Percentiles rank a stretch among this genome's conserved stretches.
Conservation (phyloP, 1,140 invertebrate species). For the Drosophila tropicalis region DNA sequence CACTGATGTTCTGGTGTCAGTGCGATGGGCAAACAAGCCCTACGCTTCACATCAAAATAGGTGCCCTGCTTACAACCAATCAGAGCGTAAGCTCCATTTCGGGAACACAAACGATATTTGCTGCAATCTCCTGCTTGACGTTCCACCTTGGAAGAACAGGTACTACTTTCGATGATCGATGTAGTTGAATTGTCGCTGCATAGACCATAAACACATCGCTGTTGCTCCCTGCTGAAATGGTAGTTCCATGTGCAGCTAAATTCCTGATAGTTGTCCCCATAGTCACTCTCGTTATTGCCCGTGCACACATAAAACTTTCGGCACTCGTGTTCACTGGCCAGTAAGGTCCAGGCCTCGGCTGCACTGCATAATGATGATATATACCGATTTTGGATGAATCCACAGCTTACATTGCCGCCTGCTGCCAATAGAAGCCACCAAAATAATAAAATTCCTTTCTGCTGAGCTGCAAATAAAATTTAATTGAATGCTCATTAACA, state of each 20-base stretch:
- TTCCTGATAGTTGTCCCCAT: slow-evolving; percentile 39
- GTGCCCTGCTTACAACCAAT: slow-evolving; percentile 33
- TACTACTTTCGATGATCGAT: neutral
- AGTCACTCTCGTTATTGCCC: slow-evolving; percentile 1
- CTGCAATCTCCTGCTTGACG: slow-evolving; percentile 47
- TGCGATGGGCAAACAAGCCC: slow-evolving; percentile 45
- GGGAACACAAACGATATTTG: slow-evolving; percentile 34
- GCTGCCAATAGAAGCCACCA: slow-evolving; percentile 16
- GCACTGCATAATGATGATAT: slow-evolving; percentile 16
- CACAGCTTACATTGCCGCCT: neutral
- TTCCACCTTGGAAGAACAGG: slow-evolving; percentile 18
- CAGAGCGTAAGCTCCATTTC: slow-evolving; percentile 29
- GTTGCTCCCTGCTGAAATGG: slow-evolving; percentile 39
- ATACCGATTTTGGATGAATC: neutral
- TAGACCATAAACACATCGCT: slow-evolving; percentile 38
- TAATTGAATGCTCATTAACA: slow-evolving; percentile 3
- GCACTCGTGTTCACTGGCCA: slow-evolving; percentile 46
- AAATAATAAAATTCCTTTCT: slow-evolving; percentile 3
- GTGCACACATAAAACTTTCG: slow-evolving; percentile 63
- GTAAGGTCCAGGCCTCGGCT: slow-evolving; percentile 31
- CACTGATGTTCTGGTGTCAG: slow-evolving; percentile 55
- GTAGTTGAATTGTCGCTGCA: slow-evolving; percentile 21
- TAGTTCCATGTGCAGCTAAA: slow-evolving; percentile 45
- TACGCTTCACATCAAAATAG: slow-evolving; percentile 41
- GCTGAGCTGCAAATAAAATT: slow-evolving; percentile 9